A percentile compares a stretch with the other conserved stretches of the same genome.
These are phyloP conservation scores for Heteractis magnifica DNA, from an alignment of 92 coral and sea anemone species.

Conservation along the genomic window DNA sequence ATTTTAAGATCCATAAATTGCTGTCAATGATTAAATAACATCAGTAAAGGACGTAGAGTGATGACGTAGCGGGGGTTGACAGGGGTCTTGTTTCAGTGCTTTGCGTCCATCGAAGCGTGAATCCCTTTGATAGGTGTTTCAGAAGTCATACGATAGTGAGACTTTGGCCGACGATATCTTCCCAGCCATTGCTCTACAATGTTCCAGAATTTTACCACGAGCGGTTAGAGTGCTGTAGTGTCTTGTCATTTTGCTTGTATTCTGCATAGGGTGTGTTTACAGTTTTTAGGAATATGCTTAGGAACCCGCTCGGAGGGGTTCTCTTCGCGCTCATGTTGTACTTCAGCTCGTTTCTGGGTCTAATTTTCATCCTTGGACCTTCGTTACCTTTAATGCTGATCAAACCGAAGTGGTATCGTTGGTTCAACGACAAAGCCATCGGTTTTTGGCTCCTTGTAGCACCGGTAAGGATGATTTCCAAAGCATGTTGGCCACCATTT, in stretches of 20 bases:
- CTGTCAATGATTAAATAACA: background rate
- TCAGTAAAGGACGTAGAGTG: background rate
- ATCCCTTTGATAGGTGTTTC: conserved; percentile 2
- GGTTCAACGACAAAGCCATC: conserved; percentile 43
- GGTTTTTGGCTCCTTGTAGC: conserved; percentile 53
- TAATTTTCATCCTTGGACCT: conserved; percentile 51
- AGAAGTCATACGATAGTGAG: background rate
- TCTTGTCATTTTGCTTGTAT: background rate
- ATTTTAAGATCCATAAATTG: background rate
- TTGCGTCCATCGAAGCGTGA: conserved; percentile 3
- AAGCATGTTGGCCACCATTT: background rate
- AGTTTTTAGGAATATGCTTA: conserved; percentile 31
- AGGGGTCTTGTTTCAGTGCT: background rate
- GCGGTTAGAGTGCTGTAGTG: background rate
- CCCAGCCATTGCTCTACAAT: background rate
- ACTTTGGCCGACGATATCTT: too few relatives aligned
- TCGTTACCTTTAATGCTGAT: conserved; percentile 50
- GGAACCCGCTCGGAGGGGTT: conserved; percentile 58
- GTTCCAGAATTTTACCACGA: background rate
- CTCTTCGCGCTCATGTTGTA: conserved; percentile 42
- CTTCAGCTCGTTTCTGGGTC: conserved; percentile 48
- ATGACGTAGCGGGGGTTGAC: background rate
- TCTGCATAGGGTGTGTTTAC: background rate
- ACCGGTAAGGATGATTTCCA: conserved; percentile 31
- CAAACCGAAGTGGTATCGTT: conserved; percentile 58